Conservation (phyloP, 2,888 invertebrate genomes). For the Eupithecia centaureata region DNA sequence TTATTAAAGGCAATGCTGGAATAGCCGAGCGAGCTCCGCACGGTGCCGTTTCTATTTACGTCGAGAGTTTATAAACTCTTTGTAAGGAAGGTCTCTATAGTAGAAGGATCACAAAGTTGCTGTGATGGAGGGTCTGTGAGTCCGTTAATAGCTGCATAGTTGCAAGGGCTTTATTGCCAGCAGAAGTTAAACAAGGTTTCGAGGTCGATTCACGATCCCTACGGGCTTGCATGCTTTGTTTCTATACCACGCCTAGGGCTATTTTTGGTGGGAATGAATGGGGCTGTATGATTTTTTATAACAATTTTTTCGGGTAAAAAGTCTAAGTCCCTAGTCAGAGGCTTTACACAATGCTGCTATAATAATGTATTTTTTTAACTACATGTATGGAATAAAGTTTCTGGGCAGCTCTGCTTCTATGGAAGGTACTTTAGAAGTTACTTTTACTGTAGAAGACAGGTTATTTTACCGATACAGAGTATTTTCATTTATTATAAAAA, state of each 20-base stretch:
- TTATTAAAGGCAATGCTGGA: constrained; percentile 70
- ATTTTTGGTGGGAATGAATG: too few relatives aligned
- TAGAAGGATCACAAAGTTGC: constrained; percentile 22
- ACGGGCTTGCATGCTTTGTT: constrained; percentile 33
- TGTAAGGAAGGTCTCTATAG: neutral
- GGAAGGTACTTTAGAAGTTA: too few relatives aligned
- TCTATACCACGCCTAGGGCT: neutral
- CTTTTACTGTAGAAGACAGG: too few relatives aligned
- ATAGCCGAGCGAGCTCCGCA: constrained; percentile 44
- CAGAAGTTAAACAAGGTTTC: constrained; percentile 41
- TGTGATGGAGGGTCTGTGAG: constrained; percentile 9
- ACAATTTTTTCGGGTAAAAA: too few relatives aligned
- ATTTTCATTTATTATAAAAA: too few relatives aligned
- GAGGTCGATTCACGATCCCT: constrained; percentile 39
- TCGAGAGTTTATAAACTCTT: constrained; percentile 18
- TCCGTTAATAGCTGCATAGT: constrained; percentile 32
- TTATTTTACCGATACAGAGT: too few relatives aligned
- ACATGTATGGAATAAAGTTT: too few relatives aligned
- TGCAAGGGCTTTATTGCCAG: constrained; percentile 30
- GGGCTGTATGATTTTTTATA: too few relatives aligned
- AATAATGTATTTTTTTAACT: too few relatives aligned
- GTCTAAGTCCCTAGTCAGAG: too few relatives aligned
- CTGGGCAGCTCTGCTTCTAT: too few relatives aligned
- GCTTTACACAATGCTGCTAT: too few relatives aligned
- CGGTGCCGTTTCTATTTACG: constrained; percentile 19